phyloP scores from a whole-genome alignment of 2,888 invertebrate genomes.

The Lomographa bimaculata region DNA sequence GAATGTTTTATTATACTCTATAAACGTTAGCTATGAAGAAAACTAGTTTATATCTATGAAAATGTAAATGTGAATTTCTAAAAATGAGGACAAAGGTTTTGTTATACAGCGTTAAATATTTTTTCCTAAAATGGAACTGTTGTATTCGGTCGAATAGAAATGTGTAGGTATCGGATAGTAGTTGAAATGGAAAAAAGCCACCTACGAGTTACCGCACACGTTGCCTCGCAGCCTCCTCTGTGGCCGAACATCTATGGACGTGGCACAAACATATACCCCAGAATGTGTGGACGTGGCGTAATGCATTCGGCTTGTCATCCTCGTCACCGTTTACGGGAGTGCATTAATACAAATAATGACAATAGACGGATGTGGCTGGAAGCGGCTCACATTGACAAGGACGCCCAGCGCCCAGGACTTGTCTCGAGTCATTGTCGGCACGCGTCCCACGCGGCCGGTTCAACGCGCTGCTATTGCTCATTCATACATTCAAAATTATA shows the following conservation, averaged over 20 bases:
- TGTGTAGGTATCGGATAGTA: slow-evolving; percentile 27
- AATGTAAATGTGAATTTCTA: slow-evolving; percentile 52
- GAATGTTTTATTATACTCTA: slow-evolving; percentile 63
- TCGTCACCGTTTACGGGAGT: slow-evolving; percentile 71
- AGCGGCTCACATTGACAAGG: slow-evolving; percentile 84
- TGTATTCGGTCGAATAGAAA: slow-evolving; percentile 28
- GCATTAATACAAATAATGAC: slow-evolving; percentile 78
- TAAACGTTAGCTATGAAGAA: slow-evolving; percentile 58
- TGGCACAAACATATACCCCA: slow-evolving; percentile 31
- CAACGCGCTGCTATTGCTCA: slow-evolving; percentile 75
- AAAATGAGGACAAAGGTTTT: slow-evolving; percentile 33
- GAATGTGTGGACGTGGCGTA: slow-evolving; percentile 36
- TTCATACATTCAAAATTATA: slow-evolving; percentile 83
- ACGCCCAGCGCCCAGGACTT: slow-evolving; percentile 73
- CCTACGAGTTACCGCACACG: slow-evolving; percentile 64
- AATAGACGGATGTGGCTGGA: slow-evolving; percentile 83
- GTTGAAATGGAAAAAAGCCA: slow-evolving; percentile 48
- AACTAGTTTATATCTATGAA: slow-evolving; percentile 61
- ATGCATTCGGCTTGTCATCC: slow-evolving; percentile 53
- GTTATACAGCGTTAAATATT: slow-evolving; percentile 36
- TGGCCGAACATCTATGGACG: slow-evolving; percentile 19
- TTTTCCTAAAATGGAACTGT: slow-evolving; percentile 24
- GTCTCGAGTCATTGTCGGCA: slow-evolving; percentile 76
- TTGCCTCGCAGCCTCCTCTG: slow-evolving; percentile 31
- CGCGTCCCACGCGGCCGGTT: slow-evolving; percentile 73